A percentile compares a stretch with the other conserved stretches of the same genome.
Conservation (phyloP, 1,140 invertebrate species). For the Drosophila lacteicornis region DNA sequence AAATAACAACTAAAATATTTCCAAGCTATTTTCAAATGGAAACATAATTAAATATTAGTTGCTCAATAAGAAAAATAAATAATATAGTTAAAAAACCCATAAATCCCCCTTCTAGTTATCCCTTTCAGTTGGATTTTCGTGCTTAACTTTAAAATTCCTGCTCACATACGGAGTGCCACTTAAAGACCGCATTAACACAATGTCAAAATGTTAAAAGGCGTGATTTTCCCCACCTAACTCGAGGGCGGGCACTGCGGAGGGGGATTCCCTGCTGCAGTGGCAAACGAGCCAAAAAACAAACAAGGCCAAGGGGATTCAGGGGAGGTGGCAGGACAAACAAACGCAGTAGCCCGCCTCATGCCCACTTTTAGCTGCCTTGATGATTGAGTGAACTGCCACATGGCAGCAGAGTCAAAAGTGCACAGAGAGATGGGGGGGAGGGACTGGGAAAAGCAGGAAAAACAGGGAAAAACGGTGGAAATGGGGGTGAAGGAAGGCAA, state of each 20-base stretch:
- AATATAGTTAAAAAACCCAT: too few species aligned
- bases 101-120: background rate
- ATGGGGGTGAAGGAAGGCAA: slow-evolving; percentile 1
- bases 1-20: too few species aligned
- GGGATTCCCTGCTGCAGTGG: slow-evolving; percentile 32
- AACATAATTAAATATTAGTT: too few species aligned
- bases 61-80: too few species aligned
- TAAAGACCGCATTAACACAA: slow-evolving; percentile 78
- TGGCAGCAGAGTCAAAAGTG: slow-evolving; percentile 55
- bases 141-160: slow-evolving; percentile 15
- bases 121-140: background rate
- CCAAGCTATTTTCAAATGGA: too few species aligned
- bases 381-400: slow-evolving; percentile 84
- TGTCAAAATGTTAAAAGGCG: slow-evolving; percentile 81
- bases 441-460: too few species aligned
- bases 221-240: slow-evolving; percentile 62
- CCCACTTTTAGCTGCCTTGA: slow-evolving; percentile 54
- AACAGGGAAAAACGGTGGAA: background rate
- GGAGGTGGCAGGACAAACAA: slow-evolving; percentile 55
- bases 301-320: background rate
- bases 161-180: slow-evolving; percentile 37
- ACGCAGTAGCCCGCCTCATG: slow-evolving; percentile 49
- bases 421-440: background rate
- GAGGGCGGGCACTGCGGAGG: background rate
- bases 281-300: slow-evolving; percentile 46